Base-by-base conservation (phyloP, 2,797 vertebrate genomes). In the Brotogeris chrysoptera region DNA sequence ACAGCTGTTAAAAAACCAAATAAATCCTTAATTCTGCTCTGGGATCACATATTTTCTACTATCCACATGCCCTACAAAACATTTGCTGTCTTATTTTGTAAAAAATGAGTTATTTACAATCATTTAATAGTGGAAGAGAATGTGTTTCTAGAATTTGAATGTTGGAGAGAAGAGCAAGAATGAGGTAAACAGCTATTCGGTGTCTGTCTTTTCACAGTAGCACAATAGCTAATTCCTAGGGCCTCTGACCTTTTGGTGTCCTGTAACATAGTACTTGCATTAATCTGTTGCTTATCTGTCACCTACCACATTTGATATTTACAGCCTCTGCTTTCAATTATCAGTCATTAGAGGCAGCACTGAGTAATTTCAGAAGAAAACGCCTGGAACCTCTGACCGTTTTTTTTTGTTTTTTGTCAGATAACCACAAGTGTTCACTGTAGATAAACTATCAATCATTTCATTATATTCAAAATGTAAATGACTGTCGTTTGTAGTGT, bases 311-410 rank as follows among this genome's bases (percentile, higher is more conserved):
- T 98, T 97, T 96, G 95, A 95, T 97, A 97, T 96, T 97, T 98
- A 92, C 94, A 95, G 97, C 92, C 98, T 98, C 98, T 99, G 98
- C 98, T 99, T 98, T 98, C 98, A 98, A 98, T 99, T 98, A 99
- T 97, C 98, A 97, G 97, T 97, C 97, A 97, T 98, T 98, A 98
- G 97, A 98, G 96, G 98, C 97, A 98, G 97, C 98, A 98, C 96
- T 96, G 96, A 97, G 94, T 97, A 98, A 97, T 98, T 98, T 98
- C 97, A 98, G 98, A 97, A 97, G 98, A 98, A 98, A 98, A 98
- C 65, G 96, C 97, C 86, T 92, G 96, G 97, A 98, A 98, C 98
- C 98, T 98, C 98, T 99, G 98, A 99, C 98, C 98, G 98, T 92
- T 96, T 97, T 98, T 98, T 98, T 98, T 98, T 98, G 98, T 92